Conservation (phyloP, 2,797 vertebrate species). For the Oryzias sinensis region DNA sequence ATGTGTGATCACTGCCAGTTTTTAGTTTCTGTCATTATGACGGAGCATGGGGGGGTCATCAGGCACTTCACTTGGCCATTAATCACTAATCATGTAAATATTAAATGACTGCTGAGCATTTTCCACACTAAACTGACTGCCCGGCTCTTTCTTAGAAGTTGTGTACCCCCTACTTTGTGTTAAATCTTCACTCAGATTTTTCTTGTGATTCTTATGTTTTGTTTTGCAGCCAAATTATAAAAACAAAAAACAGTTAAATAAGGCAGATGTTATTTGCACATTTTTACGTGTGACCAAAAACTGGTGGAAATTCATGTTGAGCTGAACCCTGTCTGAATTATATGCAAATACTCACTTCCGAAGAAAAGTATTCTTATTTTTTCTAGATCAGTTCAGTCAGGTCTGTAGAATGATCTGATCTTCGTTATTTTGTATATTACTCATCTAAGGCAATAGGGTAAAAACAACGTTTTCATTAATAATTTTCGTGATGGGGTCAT, state of each 20-base stretch:
- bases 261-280: no score
- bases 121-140: not conserved
- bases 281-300: no score
- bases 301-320: no score
- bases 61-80: not conserved
- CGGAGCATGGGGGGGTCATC: not conserved
- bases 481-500: not conserved
- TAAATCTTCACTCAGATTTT: not conserved
- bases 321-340: no score
- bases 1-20: slow-evolving; percentile 3
- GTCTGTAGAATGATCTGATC: no score
- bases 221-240: not conserved
- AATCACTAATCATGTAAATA: not conserved
- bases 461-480: not conserved
- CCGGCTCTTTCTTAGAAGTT: not conserved
- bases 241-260: no score
- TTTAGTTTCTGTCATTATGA: not conserved
- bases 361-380: no score
- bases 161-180: not conserved
- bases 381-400: no score
- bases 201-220: not conserved
- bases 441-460: no score
- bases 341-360: no score
- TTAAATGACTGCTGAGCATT: not conserved
- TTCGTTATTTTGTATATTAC: no score